A percentile compares a stretch with the other conserved stretches of the same genome.
These are phyloP conservation scores for Turdus rufiventris DNA, from an alignment of 2,113 vertebrate species.

Conservation along the genomic window DNA sequence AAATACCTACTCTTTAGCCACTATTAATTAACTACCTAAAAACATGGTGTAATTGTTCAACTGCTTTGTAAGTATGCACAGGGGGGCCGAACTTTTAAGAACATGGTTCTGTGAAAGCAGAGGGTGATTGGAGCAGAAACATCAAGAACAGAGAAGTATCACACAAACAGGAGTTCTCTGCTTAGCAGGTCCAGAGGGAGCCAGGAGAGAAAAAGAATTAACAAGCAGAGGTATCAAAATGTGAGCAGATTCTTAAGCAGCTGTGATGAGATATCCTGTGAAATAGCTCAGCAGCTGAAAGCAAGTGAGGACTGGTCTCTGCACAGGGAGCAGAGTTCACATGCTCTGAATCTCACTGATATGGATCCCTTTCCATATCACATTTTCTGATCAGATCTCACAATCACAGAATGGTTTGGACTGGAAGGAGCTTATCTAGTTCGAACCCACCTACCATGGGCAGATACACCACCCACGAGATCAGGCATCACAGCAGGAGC, in stretches of 20 bases:
- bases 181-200: background rate
- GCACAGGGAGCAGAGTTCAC: background rate
- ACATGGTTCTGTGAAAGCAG: background rate
- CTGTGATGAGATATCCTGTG: background rate
- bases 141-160: background rate
- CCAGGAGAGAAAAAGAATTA: background rate
- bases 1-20: background rate
- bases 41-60: background rate
- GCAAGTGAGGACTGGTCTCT: background rate
- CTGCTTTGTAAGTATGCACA: background rate
- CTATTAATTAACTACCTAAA: background rate
- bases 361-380: fast-evolving
- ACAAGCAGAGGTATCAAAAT: background rate
- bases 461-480: background rate
- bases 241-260: background rate
- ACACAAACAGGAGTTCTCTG: background rate
- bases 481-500: background rate
- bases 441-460: background rate
- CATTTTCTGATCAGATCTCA: background rate
- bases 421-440: background rate
- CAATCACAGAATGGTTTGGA: background rate
- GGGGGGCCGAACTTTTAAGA: background rate
- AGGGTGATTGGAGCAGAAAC: background rate
- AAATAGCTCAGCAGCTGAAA: background rate
- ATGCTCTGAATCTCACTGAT: background rate